phyloP scores from a whole-genome alignment of 2,113 vertebrate genomes.

The Pseudorasbora parva region DNA sequence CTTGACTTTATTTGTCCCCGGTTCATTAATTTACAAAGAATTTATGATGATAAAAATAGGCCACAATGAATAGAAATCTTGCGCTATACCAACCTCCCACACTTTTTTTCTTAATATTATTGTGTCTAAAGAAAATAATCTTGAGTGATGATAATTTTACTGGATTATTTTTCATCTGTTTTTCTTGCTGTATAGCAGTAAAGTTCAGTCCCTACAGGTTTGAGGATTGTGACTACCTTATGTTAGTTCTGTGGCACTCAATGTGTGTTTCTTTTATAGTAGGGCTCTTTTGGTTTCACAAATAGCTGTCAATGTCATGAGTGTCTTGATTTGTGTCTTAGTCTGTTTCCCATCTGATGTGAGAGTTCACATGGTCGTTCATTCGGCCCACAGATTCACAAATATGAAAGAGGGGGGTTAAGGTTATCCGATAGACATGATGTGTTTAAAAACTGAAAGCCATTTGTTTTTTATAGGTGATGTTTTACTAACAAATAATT shows the following conservation, averaged over 20 bases:
- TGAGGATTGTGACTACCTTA: not conserved
- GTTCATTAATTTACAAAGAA: conserved; percentile 1
- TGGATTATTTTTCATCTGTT: conserved; percentile 19
- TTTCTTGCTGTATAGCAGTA: conserved; percentile 15
- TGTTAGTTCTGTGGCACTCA: not conserved
- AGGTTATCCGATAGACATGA: not conserved
- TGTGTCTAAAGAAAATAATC: not conserved
- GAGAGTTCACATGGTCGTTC: not conserved
- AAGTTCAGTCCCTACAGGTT: not conserved
- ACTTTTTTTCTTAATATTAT: not conserved
- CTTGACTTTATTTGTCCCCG: not conserved
- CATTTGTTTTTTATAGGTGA: not conserved
- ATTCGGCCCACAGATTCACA: not conserved
- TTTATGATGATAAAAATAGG: conserved; percentile 22
- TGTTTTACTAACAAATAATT: not conserved
- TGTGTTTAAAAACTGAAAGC: not conserved
- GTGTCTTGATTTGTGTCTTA: not conserved
- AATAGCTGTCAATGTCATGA: not conserved
- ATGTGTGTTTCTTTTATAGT: conserved; percentile 6
- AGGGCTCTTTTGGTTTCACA: not conserved
- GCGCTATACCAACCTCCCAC: not conserved
- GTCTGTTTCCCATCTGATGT: not conserved
- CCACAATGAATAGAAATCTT: conserved; percentile 23
- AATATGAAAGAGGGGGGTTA: not conserved
- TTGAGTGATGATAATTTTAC: conserved; percentile 25